Percentiles rank a stretch among this genome's conserved stretches.
Evolutionary conservation across 2,888 invertebrate species (phyloP).

Genomic region (Choreutis nemorana): DNA sequence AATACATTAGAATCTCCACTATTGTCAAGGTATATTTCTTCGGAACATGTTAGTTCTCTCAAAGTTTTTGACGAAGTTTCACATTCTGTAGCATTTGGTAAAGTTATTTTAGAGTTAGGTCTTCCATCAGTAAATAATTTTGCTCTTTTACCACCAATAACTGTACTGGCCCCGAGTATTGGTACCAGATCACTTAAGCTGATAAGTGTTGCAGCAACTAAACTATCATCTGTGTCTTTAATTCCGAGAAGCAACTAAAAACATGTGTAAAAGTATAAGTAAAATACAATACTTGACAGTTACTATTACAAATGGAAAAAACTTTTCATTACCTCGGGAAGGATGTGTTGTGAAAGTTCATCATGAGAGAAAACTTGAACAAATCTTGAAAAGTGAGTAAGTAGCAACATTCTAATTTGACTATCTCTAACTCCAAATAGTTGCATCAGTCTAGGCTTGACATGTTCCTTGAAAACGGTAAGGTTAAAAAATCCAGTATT

Average conservation of each 20-base stretch:
- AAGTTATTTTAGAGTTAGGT: constrained; percentile 65
- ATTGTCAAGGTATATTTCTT: constrained; percentile 26
- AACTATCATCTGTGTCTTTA: constrained; percentile 83
- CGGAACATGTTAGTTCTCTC: constrained; percentile 39
- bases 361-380: constrained; percentile 77
- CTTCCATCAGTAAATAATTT: constrained; percentile 87
- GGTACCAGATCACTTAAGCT: constrained; percentile 87
- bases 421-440: constrained; percentile 87
- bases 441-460: constrained; percentile 80
- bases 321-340: constrained; percentile 75
- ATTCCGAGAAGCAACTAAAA: constrained; percentile 82
- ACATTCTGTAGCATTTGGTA: constrained; percentile 9
- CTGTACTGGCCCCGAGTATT: constrained; percentile 82
- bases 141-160: constrained; percentile 83
- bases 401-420: constrained; percentile 76
- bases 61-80: constrained; percentile 22
- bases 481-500: constrained; percentile 71
- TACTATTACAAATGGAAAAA: constrained; percentile 3
- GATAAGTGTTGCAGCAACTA: constrained; percentile 83
- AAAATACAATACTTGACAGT: not conserved
- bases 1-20: constrained; percentile 24
- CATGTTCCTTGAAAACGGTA: constrained; percentile 73
- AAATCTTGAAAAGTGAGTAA: constrained; percentile 81
- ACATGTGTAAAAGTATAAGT: constrained; percentile 10
- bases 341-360: constrained; percentile 76